Conservation (phyloP, 2,888 invertebrate species). For the Mesoligia furuncula region DNA sequence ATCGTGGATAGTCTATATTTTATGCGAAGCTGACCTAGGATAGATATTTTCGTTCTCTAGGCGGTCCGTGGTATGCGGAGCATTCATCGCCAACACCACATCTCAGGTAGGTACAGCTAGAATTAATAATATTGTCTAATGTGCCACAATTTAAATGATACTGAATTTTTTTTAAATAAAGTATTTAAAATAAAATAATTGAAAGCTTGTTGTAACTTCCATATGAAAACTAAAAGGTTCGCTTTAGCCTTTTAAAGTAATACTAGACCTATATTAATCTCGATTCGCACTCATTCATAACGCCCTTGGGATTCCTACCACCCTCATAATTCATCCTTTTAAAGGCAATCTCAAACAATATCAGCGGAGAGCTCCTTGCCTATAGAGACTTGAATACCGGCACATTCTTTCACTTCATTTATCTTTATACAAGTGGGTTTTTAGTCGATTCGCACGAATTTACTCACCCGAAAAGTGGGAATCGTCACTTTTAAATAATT, state of each 20-base stretch:
- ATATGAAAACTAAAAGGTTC: neutral
- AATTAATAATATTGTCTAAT: no score
- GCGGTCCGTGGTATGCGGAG: no score
- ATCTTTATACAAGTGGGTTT: conserved; percentile 48
- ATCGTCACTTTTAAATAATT: neutral
- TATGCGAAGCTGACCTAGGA: no score
- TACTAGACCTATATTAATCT: conserved; percentile 27
- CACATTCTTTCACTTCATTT: conserved; percentile 50
- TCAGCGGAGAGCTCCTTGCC: conserved; percentile 12
- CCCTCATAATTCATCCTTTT: conserved; percentile 55
- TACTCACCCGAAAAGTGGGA: neutral
- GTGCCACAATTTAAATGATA: neutral
- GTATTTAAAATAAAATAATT: no score
- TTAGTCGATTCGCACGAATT: neutral
- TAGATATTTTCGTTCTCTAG: no score
- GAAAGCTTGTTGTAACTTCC: neutral
- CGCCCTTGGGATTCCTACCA: conserved; percentile 21
- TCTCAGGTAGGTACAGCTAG: no score
- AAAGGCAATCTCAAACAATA: conserved; percentile 50
- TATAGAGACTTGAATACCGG: conserved; percentile 7
- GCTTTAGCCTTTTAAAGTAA: conserved; percentile 7
- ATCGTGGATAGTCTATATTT: no score
- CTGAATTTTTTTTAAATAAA: neutral
- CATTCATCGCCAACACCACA: no score
- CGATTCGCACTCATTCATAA: conserved; percentile 22